A percentile compares a stretch with the other conserved stretches of the same genome.
These are phyloP conservation scores for Clepsis dumicolana DNA, from an alignment of 2,888 invertebrate species.

Conservation along the genomic window DNA sequence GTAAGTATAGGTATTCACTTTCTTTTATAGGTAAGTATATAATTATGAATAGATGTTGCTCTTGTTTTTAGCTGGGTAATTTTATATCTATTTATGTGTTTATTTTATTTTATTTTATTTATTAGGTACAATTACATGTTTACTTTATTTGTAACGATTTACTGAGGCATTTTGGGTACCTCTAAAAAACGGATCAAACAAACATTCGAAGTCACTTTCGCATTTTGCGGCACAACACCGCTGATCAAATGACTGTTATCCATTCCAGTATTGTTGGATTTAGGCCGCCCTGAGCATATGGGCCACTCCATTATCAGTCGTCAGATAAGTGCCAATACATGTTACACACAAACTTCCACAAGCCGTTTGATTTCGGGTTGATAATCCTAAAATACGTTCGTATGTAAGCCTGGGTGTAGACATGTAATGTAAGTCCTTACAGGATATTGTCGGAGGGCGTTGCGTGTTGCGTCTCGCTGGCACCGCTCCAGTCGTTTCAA, in stretches of 20 bases:
- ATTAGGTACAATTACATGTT: no score
- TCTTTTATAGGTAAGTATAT: background rate
- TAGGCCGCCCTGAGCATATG: conserved; percentile 17
- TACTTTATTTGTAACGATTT: background rate
- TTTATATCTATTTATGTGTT: no score
- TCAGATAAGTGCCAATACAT: conserved; percentile 21
- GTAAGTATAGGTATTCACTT: background rate
- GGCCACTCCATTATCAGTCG: conserved; percentile 15
- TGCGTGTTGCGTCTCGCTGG: conserved; percentile 68
- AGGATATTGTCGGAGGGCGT: conserved; percentile 52
- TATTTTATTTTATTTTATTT: no score
- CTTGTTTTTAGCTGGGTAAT: background rate
- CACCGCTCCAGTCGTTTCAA: conserved; percentile 83
- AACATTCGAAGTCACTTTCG: background rate
- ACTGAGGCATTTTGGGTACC: background rate
- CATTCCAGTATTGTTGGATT: conserved; percentile 6
- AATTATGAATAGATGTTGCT: background rate
- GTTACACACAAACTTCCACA: conserved; percentile 8
- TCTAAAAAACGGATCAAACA: background rate
- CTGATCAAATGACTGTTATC: background rate
- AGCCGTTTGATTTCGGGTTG: background rate
- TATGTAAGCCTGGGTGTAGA: conserved; percentile 27
- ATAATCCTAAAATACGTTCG: conserved; percentile 12
- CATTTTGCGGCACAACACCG: background rate
- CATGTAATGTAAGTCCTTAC: conserved; percentile 46